Conservation (phyloP, 1,140 invertebrate genomes). For the Drosophila albomicans region DNA sequence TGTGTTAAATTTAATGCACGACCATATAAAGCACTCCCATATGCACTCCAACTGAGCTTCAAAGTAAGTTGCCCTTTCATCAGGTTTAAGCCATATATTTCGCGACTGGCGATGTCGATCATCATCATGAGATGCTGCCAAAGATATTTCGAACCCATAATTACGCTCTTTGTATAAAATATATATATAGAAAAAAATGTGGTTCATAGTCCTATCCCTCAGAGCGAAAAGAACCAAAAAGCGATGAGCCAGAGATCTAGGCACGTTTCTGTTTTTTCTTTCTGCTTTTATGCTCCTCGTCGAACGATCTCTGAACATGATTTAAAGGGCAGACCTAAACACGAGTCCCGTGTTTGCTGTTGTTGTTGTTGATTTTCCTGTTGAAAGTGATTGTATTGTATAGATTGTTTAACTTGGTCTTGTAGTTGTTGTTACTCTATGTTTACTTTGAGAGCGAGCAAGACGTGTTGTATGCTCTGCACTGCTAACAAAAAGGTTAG, state of each 20-base stretch:
- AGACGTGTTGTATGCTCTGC: constrained; percentile 23
- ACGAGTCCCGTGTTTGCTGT: constrained; percentile 19
- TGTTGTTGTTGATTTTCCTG: constrained; percentile 58
- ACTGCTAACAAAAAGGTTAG: neutral
- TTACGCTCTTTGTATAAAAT: constrained; percentile 59
- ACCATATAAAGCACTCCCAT: constrained; percentile 55
- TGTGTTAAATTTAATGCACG: constrained; percentile 80
- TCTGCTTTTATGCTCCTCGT: neutral
- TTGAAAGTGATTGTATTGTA: constrained; percentile 72
- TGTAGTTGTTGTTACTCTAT: constrained; percentile 24
- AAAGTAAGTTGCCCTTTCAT: constrained; percentile 63
- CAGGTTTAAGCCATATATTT: constrained; percentile 62
- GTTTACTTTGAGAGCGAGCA: constrained; percentile 49
- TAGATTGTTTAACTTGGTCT: constrained; percentile 63
- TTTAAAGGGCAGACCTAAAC: constrained; percentile 67
- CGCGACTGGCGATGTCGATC: constrained; percentile 64
- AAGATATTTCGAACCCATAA: constrained; percentile 74
- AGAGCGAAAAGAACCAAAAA: constrained; percentile 18
- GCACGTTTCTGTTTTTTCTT: constrained; percentile 62
- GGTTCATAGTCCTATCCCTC: constrained; percentile 20
- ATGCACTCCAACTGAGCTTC: constrained; percentile 31
- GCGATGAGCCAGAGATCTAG: constrained; percentile 43
- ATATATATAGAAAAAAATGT: constrained; percentile 44
- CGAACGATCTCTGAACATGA: constrained; percentile 54
- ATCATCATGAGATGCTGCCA: constrained; percentile 56